These are phyloP conservation scores for Planiliza haematocheilus DNA, from an alignment of 2,113 vertebrate species.

Conservation along the genomic window DNA sequence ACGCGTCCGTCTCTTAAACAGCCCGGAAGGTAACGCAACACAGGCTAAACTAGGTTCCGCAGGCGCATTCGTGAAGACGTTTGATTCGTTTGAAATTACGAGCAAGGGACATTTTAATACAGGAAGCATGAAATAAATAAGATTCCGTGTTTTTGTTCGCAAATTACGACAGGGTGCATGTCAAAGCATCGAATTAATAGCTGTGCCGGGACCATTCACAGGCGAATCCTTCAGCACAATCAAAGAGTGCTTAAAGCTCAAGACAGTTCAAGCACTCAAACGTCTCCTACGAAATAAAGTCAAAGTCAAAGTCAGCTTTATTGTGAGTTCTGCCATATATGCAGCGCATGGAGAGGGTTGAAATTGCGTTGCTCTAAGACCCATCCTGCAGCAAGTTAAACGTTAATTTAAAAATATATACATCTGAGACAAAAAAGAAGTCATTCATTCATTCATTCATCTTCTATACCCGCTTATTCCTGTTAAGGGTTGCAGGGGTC, in stretches of 20 bases:
- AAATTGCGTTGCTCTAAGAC: too few species aligned
- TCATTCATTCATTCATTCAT: too few species aligned
- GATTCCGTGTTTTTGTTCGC: not conserved
- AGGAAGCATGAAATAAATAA: not conserved
- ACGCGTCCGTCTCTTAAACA: conserved; percentile 13
- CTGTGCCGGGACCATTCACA: not conserved
- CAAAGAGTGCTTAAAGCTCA: conserved; percentile 45
- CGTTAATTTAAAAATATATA: too few species aligned
- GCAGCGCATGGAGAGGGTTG: too few species aligned
- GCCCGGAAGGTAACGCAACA: conserved; percentile 28
- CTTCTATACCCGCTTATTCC: too few species aligned
- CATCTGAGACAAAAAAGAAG: too few species aligned
- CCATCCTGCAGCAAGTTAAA: too few species aligned
- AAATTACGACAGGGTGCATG: not conserved
- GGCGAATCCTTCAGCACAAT: not conserved
- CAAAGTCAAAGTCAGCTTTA: too few species aligned
- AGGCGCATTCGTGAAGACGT: accelerated
- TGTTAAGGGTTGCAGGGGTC: too few species aligned
- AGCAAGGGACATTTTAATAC: accelerated
- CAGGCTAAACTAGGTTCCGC: conserved; percentile 38
- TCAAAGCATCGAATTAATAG: not conserved
- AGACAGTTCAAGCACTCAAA: not conserved
- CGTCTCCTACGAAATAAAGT: not conserved
- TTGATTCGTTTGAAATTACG: not conserved
- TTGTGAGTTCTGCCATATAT: too few species aligned